phyloP scores from a whole-genome alignment of 2,113 vertebrate species.

The Trematocara zebra region DNA sequence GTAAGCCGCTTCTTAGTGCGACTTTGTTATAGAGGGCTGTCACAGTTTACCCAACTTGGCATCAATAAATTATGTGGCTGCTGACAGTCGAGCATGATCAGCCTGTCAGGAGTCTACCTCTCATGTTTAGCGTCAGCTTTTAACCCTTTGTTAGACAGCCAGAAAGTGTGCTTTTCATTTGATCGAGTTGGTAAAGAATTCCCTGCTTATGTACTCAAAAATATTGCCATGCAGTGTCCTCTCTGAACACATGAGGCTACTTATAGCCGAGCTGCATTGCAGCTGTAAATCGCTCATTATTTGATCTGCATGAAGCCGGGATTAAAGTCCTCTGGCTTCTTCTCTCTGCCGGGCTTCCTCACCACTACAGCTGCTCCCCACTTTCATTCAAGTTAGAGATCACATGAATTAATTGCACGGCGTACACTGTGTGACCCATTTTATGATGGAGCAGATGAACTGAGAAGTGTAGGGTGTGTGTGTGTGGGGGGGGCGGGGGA shows the following conservation, averaged over 20 bases:
- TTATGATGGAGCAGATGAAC: constrained; percentile 32
- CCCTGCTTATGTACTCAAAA: neutral
- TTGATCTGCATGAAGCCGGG: neutral
- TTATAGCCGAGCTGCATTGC: neutral
- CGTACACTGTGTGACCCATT: constrained; percentile 51
- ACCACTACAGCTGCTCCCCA: constrained; percentile 3
- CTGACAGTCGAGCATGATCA: neutral
- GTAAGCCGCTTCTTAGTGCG: neutral
- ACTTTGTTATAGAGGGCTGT: neutral
- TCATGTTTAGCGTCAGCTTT: neutral
- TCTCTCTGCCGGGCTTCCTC: neutral
- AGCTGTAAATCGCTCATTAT: neutral
- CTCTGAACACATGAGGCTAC: fast-evolving
- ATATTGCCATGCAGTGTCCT: neutral
- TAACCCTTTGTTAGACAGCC: neutral
- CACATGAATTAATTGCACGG: constrained; percentile 53
- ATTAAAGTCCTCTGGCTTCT: neutral
- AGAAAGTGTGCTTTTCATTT: neutral
- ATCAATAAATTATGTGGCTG: neutral
- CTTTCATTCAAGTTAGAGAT: constrained; percentile 10
- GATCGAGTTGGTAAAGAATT: neutral
- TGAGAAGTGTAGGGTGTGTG: neutral
- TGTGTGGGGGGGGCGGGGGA: too few relatives aligned
- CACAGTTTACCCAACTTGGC: neutral
- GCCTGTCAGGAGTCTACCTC: neutral